Percentiles rank a stretch among this genome's conserved stretches.
Conservation (phyloP, 2,113 vertebrate genomes). For the Bufo gargarizans region DNA sequence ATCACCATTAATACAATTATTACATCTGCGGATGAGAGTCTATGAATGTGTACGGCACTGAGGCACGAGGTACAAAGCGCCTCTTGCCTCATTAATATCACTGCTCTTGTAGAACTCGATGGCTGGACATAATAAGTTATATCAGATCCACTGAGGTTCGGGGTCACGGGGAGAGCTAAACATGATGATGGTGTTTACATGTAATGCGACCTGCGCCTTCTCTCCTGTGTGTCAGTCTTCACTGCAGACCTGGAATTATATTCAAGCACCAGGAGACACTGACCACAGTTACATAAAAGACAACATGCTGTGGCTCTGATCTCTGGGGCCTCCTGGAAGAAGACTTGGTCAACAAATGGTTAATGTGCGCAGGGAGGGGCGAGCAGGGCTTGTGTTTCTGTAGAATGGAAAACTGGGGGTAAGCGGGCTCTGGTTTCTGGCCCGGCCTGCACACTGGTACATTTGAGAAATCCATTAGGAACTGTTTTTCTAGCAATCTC, state of each 20-base stretch:
- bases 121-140: too few relatives aligned
- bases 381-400: conserved; percentile 27
- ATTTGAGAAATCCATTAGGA: conserved; percentile 66
- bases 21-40: not conserved
- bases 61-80: not conserved
- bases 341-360: not conserved
- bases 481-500: conserved; percentile 61
- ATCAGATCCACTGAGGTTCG: too few relatives aligned
- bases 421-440: conserved; percentile 63
- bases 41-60: not conserved
- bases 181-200: too few relatives aligned
- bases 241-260: not conserved
- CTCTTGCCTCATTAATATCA: not conserved
- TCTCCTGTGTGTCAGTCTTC: not conserved
- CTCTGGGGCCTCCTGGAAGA: not conserved
- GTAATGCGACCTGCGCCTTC: not conserved
- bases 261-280: not conserved
- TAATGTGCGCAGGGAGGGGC: not conserved
- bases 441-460: conserved; percentile 60
- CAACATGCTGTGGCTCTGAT: not conserved
- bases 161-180: too few relatives aligned
- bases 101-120: too few relatives aligned
- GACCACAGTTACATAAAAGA: not conserved
- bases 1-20: not conserved
- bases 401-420: conserved; percentile 61